These are phyloP conservation scores for Psittacula echo DNA, from an alignment of 2,797 vertebrate species.

Conservation along the genomic window DNA sequence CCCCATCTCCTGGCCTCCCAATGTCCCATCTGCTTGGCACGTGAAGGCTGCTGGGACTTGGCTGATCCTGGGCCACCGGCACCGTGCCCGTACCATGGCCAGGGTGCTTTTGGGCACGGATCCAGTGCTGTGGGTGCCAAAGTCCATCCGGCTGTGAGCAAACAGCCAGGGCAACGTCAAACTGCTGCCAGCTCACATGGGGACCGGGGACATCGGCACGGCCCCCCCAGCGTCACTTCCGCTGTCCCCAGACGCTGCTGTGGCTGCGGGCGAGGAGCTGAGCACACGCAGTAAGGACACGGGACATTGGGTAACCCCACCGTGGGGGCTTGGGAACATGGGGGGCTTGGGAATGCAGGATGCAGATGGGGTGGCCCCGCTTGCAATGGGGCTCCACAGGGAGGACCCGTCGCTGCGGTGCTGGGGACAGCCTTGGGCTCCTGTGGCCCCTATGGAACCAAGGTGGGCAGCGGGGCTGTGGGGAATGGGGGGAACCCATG, in stretches of 20 bases:
- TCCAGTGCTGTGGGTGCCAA: background rate
- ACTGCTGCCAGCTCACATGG: background rate
- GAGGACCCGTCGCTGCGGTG: accelerated
- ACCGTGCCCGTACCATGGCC: background rate
- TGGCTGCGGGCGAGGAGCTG: accelerated
- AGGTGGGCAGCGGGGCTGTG: accelerated
- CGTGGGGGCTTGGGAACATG: accelerated
- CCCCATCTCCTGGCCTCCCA: background rate
- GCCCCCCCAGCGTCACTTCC: background rate
- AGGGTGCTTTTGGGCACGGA: accelerated
- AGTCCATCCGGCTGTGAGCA: background rate
- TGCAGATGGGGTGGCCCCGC: background rate
- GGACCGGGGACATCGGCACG: background rate
- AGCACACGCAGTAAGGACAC: accelerated
- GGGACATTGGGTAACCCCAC: background rate
- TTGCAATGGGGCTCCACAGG: background rate
- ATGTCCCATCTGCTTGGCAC: background rate
- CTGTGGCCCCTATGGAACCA: accelerated
- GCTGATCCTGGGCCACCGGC: background rate
- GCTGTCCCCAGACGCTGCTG: background rate
- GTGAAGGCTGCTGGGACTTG: background rate
- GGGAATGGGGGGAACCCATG: accelerated
- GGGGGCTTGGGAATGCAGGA: background rate
- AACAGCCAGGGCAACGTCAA: background rate
- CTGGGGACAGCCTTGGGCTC: background rate